A percentile compares a stretch with the other conserved stretches of the same genome.
Conservation (phyloP, 2,888 invertebrate species). For the Pseudococcus jackbeardsleyi region DNA sequence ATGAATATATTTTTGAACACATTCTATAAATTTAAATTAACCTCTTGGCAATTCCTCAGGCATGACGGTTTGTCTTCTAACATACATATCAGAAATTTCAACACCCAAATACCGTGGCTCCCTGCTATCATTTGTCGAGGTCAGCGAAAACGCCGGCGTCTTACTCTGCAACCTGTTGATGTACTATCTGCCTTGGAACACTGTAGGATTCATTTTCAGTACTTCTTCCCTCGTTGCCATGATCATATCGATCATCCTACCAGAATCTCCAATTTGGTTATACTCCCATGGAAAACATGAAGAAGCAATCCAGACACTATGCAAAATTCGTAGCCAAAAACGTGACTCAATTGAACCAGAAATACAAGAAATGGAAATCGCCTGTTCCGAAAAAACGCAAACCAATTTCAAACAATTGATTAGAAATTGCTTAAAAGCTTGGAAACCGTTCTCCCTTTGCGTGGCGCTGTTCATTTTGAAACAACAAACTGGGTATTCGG, state of each 20-base stretch:
- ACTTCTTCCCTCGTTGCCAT: neutral
- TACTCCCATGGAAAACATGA: neutral
- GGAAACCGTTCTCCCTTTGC: constrained; percentile 54
- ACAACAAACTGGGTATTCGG: constrained; percentile 63
- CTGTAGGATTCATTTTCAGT: constrained; percentile 2
- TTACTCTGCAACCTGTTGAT: constrained; percentile 23
- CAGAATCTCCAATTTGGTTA: constrained; percentile 56
- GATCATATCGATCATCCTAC: neutral
- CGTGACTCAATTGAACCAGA: neutral
- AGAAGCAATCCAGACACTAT: neutral
- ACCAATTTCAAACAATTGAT: neutral
- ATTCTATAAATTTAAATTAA: neutral
- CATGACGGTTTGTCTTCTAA: constrained; percentile 8
- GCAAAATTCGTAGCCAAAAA: neutral
- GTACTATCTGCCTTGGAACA: constrained; percentile 45
- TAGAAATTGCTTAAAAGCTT: neutral
- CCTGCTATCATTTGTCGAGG: constrained; percentile 32
- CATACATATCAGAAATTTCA: constrained; percentile 55
- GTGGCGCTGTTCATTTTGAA: constrained; percentile 38
- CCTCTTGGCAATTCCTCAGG: neutral
- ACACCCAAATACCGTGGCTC: constrained; percentile 25
- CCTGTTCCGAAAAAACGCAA: neutral
- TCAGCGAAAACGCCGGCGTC: neutral
- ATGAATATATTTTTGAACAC: neutral
- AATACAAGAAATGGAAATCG: constrained; percentile 45